phyloP scores from a whole-genome alignment of 1,140 invertebrate genomes.

The Zaprionus ornatus region DNA sequence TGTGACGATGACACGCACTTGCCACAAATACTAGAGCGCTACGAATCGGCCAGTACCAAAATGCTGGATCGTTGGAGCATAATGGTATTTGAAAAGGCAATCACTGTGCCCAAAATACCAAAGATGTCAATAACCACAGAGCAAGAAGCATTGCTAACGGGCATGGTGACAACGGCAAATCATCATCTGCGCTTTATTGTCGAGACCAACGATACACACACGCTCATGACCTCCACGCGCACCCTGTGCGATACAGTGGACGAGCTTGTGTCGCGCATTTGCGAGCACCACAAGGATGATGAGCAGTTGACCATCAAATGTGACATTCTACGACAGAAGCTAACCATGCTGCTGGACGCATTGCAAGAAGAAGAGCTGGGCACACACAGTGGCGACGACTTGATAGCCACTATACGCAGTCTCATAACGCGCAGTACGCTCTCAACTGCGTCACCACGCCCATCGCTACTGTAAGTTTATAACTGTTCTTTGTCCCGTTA shows the following conservation, averaged over 20 bases:
- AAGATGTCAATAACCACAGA: slow-evolving; percentile 86
- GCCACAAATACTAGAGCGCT: slow-evolving; percentile 94
- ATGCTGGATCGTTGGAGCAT: slow-evolving; percentile 98
- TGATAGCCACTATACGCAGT: slow-evolving; percentile 73
- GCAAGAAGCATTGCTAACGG: slow-evolving; percentile 85
- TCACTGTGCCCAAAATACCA: slow-evolving; percentile 85
- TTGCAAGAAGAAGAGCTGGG: slow-evolving; percentile 87
- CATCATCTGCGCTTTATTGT: slow-evolving; percentile 94
- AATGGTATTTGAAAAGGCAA: slow-evolving; percentile 93
- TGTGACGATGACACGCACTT: slow-evolving; percentile 98
- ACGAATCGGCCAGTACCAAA: slow-evolving; percentile 97
- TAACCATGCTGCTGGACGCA: slow-evolving; percentile 89
- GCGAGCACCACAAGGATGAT: slow-evolving; percentile 86
- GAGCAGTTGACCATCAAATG: slow-evolving; percentile 89
- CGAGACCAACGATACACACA: slow-evolving; percentile 91
- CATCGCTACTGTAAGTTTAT: slow-evolving; percentile 66
- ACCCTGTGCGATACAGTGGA: slow-evolving; percentile 93
- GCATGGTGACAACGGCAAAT: slow-evolving; percentile 92
- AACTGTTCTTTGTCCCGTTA: neutral
- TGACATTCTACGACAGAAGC: slow-evolving; percentile 90
- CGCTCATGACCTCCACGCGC: slow-evolving; percentile 91
- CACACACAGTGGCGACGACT: slow-evolving; percentile 71
- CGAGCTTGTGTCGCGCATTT: slow-evolving; percentile 88
- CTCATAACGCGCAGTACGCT: slow-evolving; percentile 64
- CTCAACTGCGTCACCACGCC: slow-evolving; percentile 31